These are phyloP conservation scores for Scopus umbretta DNA, from an alignment of 2,113 vertebrate genomes.

Conservation along the genomic window DNA sequence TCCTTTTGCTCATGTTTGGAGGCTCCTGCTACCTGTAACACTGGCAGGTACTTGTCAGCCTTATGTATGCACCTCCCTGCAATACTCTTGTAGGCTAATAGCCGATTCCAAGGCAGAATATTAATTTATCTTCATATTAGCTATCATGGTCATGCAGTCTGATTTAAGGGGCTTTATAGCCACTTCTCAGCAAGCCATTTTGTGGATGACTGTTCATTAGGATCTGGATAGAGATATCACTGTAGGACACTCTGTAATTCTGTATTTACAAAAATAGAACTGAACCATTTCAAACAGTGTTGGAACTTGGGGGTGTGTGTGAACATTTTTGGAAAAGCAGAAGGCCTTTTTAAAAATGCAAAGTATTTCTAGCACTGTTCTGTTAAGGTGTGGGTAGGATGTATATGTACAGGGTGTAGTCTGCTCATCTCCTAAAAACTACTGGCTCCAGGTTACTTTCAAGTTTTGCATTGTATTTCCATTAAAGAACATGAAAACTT, in stretches of 20 bases:
- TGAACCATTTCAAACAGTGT: not conserved
- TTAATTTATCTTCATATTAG: not conserved
- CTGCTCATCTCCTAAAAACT: not conserved
- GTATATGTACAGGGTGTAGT: accelerated
- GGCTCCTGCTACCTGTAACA: not conserved
- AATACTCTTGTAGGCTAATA: not conserved
- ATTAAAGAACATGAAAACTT: not conserved
- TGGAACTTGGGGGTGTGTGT: not conserved
- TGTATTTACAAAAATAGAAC: not conserved
- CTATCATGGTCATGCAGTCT: not conserved
- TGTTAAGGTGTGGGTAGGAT: not conserved
- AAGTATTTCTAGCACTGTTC: not conserved
- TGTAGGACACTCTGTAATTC: not conserved
- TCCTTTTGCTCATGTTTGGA: not conserved
- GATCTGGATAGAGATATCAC: not conserved
- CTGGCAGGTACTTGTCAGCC: not conserved
- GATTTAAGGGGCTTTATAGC: not conserved
- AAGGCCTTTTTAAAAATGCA: not conserved
- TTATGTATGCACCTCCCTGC: not conserved
- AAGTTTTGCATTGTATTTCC: not conserved
- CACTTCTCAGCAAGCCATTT: not conserved
- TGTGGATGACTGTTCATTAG: not conserved
- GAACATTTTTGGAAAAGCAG: not conserved
- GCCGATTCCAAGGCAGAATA: not conserved
- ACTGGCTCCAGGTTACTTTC: accelerated